Conservation (phyloP, 2,888 invertebrate species). For the Electrophaes corylata region DNA sequence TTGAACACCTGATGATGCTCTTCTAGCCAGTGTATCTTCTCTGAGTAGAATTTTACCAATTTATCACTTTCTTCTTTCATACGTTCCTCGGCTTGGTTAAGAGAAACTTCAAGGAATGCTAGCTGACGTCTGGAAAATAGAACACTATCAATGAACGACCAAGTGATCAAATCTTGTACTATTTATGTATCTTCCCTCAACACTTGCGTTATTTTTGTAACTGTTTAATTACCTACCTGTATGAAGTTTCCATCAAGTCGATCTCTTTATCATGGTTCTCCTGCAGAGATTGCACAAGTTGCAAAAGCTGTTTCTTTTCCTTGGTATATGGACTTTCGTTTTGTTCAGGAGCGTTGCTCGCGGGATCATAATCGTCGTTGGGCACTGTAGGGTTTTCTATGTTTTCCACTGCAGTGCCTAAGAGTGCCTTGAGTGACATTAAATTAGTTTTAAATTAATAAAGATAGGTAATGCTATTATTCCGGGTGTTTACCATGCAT, state of each 20-base stretch:
- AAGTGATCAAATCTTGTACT: neutral
- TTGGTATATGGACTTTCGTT: conserved; percentile 61
- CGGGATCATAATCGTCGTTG: conserved; percentile 37
- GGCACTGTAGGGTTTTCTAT: conserved; percentile 43
- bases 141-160: neutral
- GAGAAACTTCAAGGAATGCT: conserved; percentile 81
- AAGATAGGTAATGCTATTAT: too few relatives aligned
- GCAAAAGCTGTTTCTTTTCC: conserved; percentile 72
- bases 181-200: neutral
- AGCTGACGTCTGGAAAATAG: conserved; percentile 80
- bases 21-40: conserved; percentile 80
- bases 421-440: conserved; percentile 57
- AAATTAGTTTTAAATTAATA: neutral
- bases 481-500: too few relatives aligned
- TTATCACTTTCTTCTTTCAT: conserved; percentile 85
- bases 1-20: conserved; percentile 79
- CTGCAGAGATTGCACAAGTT: conserved; percentile 79
- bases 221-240: conserved; percentile 68
- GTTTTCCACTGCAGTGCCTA: conserved; percentile 52
- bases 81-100: conserved; percentile 83
- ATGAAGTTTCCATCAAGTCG: conserved; percentile 86
- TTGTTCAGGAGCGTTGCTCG: conserved; percentile 40
- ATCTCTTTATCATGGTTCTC: conserved; percentile 86
- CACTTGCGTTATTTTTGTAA: neutral
- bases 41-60: conserved; percentile 74